These are phyloP conservation scores for Dioctria linearis DNA, from an alignment of 2,888 invertebrate genomes.

Conservation along the genomic window DNA sequence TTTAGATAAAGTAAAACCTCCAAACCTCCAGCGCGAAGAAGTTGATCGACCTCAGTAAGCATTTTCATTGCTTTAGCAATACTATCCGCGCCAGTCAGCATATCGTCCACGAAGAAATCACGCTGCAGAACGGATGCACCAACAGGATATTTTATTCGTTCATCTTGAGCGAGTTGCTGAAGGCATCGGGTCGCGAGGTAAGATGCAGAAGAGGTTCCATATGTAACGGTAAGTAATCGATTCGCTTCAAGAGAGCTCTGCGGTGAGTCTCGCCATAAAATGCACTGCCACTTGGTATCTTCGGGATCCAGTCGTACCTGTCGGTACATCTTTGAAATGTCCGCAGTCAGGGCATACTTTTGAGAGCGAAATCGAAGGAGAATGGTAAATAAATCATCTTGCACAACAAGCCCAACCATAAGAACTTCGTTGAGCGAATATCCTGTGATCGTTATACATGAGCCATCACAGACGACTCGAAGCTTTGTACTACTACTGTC, in stretches of 20 bases:
- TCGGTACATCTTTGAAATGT: conserved; percentile 59
- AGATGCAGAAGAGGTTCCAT: conserved; percentile 58
- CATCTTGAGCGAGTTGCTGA: conserved; percentile 48
- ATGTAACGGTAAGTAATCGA: conserved; percentile 56
- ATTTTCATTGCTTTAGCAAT: conserved; percentile 28
- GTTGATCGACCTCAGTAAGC: not conserved
- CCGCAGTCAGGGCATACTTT: not conserved
- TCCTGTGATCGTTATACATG: not conserved
- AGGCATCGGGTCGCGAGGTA: conserved; percentile 58
- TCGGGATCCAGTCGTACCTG: conserved; percentile 55
- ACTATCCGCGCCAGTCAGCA: conserved; percentile 55
- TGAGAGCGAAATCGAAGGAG: not conserved
- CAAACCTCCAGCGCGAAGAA: not conserved
- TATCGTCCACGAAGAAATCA: conserved; percentile 57
- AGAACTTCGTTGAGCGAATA: not conserved
- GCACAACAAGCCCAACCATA: not conserved
- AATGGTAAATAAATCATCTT: not conserved
- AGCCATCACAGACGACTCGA: too few relatives aligned
- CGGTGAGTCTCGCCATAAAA: conserved; percentile 54
- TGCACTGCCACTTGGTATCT: conserved; percentile 56
- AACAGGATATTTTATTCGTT: conserved; percentile 43
- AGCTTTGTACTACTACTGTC: too few relatives aligned
- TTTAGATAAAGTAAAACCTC: not conserved
- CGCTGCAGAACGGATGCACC: conserved; percentile 53
- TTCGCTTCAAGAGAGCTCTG: conserved; percentile 41